Base-by-base conservation (phyloP, 1,140 invertebrate genomes). In the Pararge aegeria region DNA sequence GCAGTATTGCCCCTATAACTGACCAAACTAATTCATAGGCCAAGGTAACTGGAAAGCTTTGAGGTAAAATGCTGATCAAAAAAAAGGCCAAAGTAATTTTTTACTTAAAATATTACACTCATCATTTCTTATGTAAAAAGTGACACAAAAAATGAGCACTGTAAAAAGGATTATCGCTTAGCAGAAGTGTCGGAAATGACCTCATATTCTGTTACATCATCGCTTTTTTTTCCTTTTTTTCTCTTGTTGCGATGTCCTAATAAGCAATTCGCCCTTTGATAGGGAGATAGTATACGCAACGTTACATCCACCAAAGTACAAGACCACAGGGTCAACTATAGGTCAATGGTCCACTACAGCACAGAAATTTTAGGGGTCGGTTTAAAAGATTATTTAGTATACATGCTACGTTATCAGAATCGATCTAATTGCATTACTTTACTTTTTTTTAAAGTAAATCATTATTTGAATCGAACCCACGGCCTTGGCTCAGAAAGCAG, bases 181-280 rank as follows among this genome's bases (percentile, higher is more conserved):
- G 30, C 30, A 34, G 40, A 56, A 56, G 40, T 20, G 5, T 58
- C 49, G 49, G 56, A 59, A 30, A 59, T 59, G 38, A 63, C 61
- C 42, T 57, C 55, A 63, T 46, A 21, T 34, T 27, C 19, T 19
- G 49, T 61, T 50, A 61, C 30, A 34, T 34, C 30, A 34, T 34
- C 46, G 52, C n/a, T 55, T 38, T 21, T 16, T 46, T 53, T 53
- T 12, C 19, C 21, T 38, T 30, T 16, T 46, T 53, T 53, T 46
- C 30, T 1, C 3, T 34, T 12, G 3, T 34, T 4, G 30, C 12
- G 30, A 34, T 34, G 30, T 1, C 3, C 10, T 12, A 6, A 10
- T 12, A 34, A 34, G 30, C 30, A 10, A 27, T 34, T 2, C 30
- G 4, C 7, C 7, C 7, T 12, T 34, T n/a, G 2, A 0, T 4